These are phyloP conservation scores for Melanerpes formicivorus DNA, from an alignment of 2,113 vertebrate species.

Conservation along the genomic window DNA sequence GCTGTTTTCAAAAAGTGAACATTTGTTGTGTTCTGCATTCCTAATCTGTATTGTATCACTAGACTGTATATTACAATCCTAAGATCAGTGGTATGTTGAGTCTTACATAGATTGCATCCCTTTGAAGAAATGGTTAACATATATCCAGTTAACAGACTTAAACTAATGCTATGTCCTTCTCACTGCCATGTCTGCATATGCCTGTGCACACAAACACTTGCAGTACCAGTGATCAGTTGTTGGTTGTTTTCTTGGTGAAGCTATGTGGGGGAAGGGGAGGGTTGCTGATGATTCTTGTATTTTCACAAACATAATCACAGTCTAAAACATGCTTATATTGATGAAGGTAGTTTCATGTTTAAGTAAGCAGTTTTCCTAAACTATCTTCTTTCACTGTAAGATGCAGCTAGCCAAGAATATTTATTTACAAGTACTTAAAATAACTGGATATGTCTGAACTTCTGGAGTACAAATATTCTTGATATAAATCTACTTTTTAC, in stretches of 20 bases:
- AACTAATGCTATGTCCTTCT: neutral
- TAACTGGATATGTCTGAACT: neutral
- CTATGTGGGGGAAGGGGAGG: neutral
- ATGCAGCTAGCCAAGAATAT: neutral
- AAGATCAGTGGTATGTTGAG: neutral
- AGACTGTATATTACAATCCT: neutral
- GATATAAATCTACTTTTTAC: neutral
- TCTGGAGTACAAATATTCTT: neutral
- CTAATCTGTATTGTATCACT: neutral
- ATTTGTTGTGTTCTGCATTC: neutral
- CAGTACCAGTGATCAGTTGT: neutral
- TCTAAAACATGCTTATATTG: neutral
- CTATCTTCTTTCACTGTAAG: neutral
- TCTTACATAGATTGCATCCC: neutral
- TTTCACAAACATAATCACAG: neutral
- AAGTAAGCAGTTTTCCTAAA: neutral
- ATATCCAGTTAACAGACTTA: neutral
- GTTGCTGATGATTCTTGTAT: neutral
- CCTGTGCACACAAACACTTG: neutral
- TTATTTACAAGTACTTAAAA: neutral
- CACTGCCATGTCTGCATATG: accelerated
- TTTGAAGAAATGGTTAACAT: neutral
- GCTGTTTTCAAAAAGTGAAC: neutral
- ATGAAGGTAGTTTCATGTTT: neutral
- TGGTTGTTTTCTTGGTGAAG: neutral